Evolutionary conservation across 2,888 invertebrate species (phyloP).

Genomic region (Eilema sororculum): DNA sequence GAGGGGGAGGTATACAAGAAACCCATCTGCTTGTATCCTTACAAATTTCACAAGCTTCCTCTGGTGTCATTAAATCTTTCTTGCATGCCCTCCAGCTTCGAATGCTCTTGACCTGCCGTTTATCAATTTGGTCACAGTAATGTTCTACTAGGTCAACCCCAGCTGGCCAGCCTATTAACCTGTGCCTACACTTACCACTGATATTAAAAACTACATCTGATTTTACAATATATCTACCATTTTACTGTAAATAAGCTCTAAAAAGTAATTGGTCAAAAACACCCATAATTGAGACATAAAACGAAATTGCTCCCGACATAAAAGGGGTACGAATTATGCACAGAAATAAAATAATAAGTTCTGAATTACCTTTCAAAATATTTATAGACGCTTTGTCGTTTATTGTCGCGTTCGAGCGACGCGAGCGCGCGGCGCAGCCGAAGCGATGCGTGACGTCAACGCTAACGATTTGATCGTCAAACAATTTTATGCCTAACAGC

Average conservation of each 20-base stretch:
- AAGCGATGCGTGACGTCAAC: background rate
- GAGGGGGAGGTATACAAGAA: too few relatives aligned
- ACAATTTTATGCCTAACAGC: constrained; percentile 35
- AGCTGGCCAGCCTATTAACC: too few relatives aligned
- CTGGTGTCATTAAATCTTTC: too few relatives aligned
- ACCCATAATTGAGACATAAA: constrained; percentile 21
- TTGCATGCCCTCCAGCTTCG: too few relatives aligned
- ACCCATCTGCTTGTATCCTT: too few relatives aligned
- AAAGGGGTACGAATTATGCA: constrained; percentile 22
- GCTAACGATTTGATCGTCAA: constrained; percentile 35
- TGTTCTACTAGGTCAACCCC: too few relatives aligned
- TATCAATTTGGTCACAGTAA: too few relatives aligned
- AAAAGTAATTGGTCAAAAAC: background rate
- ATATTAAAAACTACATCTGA: background rate
- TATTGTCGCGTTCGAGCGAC: constrained; percentile 11
- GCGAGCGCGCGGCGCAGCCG: background rate
- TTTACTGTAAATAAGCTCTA: background rate
- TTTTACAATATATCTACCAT: background rate
- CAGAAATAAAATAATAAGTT: constrained; percentile 23
- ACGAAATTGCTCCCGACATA: constrained; percentile 15
- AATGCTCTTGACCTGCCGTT: too few relatives aligned
- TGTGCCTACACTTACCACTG: background rate
- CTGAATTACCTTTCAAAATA: constrained; percentile 25
- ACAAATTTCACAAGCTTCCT: too few relatives aligned
- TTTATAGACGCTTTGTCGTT: constrained; percentile 22